A percentile compares a stretch with the other conserved stretches of the same genome.
Conservation (phyloP, 2,888 invertebrate genomes). For the Liodrosophila aerea region DNA sequence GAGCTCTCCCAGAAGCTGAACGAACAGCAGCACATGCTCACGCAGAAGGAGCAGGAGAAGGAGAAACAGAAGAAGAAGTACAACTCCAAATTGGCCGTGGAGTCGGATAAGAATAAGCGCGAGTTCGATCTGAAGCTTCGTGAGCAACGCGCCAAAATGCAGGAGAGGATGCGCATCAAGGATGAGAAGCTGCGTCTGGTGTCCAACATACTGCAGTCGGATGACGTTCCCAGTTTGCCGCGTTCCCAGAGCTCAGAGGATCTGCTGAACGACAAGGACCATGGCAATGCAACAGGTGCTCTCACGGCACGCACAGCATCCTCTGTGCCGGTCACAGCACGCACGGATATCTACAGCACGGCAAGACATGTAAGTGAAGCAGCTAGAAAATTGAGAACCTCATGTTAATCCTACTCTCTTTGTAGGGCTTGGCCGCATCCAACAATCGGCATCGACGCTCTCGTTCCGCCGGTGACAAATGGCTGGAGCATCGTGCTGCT, state of each 20-base stretch:
- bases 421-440: conserved; percentile 86
- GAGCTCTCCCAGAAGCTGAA: conserved; percentile 85
- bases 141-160: conserved; percentile 84
- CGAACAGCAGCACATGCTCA: conserved; percentile 86
- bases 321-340: conserved; percentile 55
- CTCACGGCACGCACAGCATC: conserved; percentile 61
- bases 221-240: conserved; percentile 78
- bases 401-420: no score
- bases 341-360: conserved; percentile 72
- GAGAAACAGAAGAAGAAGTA: conserved; percentile 87
- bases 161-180: conserved; percentile 85
- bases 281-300: conserved; percentile 14
- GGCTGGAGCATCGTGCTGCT: conserved; percentile 95
- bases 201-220: conserved; percentile 85
- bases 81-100: conserved; percentile 86
- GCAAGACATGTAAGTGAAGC: conserved; percentile 60
- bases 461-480: conserved; percentile 89
- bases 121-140: conserved; percentile 86
- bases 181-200: conserved; percentile 86
- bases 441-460: conserved; percentile 91
- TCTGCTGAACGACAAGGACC: conserved; percentile 65
- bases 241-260: conserved; percentile 80
- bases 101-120: conserved; percentile 89
- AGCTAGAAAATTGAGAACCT: neutral
- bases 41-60: conserved; percentile 86